Base-by-base conservation (phyloP, 2,888 invertebrate species). In the Meloe dianella region DNA sequence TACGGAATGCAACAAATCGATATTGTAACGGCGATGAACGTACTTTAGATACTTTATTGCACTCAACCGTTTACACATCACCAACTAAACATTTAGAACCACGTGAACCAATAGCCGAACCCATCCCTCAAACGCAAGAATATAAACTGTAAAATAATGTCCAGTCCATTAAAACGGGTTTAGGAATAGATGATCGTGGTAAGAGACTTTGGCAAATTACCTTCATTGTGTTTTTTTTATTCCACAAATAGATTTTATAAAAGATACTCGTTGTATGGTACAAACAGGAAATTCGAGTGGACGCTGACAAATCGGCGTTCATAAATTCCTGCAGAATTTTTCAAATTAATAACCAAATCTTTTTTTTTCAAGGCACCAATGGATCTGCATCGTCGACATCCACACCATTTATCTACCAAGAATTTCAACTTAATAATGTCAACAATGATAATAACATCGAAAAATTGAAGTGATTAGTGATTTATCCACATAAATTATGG, bases 41-140 rank as follows among this genome's bases (percentile, higher is more conserved):
- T 67, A 78, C 79, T 56, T 72, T 80, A 72, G 81, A 81, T 66
- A 81, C 80, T 24, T 68, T 80, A 61, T 73, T 81, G 67, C 79
- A 79, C 69, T 80, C 79, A 29, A 77, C 77, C 59, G 76, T 74
- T 56, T 73, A 77, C 61, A 78, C 77, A 47, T 79, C 80, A 57
- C 79, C 79, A 27, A 73, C 77, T 41, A 79, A 79, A 71, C 79
- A 77, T 29, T 73, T 81, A 67, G 79, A 80, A 73, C 81, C 81
- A 24, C 72, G 81, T 63, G 80, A 80, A 73, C 80, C 81, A 47
- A 77, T 78, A 29, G 81, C 80, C 51, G 80, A 79, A 71, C 74
- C 77, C 68, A 78, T 79, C 56, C 65, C 73, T 54, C 73, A 75
- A 71, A 71, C 73, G 32, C 78, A 79, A 75, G 79, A 79, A 67